Base-by-base conservation (phyloP, 2,888 invertebrate species). In the Galerucella calmariensis region DNA sequence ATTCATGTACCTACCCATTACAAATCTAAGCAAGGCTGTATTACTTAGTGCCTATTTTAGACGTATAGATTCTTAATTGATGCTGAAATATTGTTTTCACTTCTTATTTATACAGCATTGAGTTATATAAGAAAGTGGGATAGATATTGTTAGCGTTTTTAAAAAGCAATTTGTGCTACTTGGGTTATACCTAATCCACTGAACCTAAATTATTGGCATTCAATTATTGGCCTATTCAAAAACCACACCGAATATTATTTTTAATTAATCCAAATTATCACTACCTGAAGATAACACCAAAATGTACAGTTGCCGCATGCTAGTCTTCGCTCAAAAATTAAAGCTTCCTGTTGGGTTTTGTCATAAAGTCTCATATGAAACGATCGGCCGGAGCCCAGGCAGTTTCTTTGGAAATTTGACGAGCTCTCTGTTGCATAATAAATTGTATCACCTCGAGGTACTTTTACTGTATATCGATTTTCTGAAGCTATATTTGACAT, bases 311-410 rank as follows among this genome's bases (percentile, higher is more conserved):
- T 90, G 0, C 92, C 91, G 69, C 93, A 92, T 0, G 94, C 92
- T 0, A 95, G 88, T 62, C 93, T 90, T 78, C 95, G 89, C 75
- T 89, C 87, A 62, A 97, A 88, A 74, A 93, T 90, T 84, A 97
- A 90, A 0, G 95, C 94, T 85, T 95, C 95, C 83, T 94, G 94
- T 77, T 94, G 92, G n/a, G 92, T 92, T 85, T 92, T 93, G 86
- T 97, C 97, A 77, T 94, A 91, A 0, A 97, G 88, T 82, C 92
- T 93, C 90, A 97, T 92, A 77, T 90, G 90, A 86, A 96, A 95
- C 0, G 93, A 91, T 27, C 96, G 89, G 0, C 91, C 90, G 0
- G 92, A 90, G 5, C 95, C 95, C 85, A 94, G 94, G 67, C 93
- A 88, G 76, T 92, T 90, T 68, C 96, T 88, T 83, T 92, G 90